A percentile compares a stretch with the other conserved stretches of the same genome.
Conservation (phyloP, 2,113 vertebrate genomes). For the Cryptotis parvus region DNA sequence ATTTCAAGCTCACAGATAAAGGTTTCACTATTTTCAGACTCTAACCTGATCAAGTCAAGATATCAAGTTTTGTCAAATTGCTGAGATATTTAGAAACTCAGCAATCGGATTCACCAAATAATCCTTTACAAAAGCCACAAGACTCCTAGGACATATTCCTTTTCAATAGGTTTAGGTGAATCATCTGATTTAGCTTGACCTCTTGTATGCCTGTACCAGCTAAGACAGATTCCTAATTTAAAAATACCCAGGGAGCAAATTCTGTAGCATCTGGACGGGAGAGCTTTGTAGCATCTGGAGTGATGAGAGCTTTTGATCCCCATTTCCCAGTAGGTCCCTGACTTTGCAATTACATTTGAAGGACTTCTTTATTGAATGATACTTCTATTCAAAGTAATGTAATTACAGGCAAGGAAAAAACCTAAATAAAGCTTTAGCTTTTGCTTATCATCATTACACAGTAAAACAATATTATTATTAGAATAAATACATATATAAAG, state of each 20-base stretch:
- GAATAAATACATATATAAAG: background rate
- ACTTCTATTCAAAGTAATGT: constrained; percentile 71
- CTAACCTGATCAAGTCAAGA: constrained; percentile 64
- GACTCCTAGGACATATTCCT: constrained; percentile 59
- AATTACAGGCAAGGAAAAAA: constrained; percentile 43
- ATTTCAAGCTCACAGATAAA: constrained; percentile 67
- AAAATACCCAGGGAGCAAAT: constrained; percentile 79
- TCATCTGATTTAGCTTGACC: constrained; percentile 79
- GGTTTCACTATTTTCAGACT: constrained; percentile 65
- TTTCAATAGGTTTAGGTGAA: constrained; percentile 76
- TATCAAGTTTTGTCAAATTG: constrained; percentile 66
- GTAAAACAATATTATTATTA: background rate
- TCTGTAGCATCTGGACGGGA: constrained; percentile 77
- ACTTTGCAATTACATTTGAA: constrained; percentile 82
- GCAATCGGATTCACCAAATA: constrained; percentile 69
- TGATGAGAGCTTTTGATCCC: constrained; percentile 79
- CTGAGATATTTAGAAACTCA: constrained; percentile 78
- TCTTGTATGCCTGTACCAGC: constrained; percentile 69
- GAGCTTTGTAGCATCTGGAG: constrained; percentile 82
- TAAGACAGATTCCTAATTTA: constrained; percentile 81
- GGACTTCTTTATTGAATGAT: constrained; percentile 78
- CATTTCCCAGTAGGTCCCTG: constrained; percentile 77
- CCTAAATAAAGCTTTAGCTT: background rate
- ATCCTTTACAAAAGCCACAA: constrained; percentile 74
- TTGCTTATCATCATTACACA: background rate